Conservation (phyloP, 2,113 vertebrate genomes). For the Prochilodus magdalenae region DNA sequence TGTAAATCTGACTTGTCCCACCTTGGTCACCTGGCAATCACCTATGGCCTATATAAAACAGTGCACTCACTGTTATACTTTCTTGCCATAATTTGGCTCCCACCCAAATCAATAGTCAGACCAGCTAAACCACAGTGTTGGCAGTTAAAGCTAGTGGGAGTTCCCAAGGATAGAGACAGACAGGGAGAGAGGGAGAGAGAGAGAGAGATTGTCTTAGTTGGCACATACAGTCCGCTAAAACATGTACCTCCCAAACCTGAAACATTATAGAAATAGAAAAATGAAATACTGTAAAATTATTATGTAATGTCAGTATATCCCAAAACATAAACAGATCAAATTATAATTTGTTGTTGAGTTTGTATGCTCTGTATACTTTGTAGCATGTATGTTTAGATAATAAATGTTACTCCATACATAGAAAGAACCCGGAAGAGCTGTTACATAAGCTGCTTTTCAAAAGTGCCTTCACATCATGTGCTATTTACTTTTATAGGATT, state of each 20-base stretch:
- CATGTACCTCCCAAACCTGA: not conserved
- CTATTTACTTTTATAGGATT: constrained; percentile 9
- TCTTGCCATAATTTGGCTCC: constrained; percentile 53
- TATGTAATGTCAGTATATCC: no score
- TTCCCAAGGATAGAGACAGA: constrained; percentile 45
- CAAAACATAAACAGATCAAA: no score
- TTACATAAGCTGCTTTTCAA: not conserved
- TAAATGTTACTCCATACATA: not conserved
- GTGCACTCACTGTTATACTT: constrained; percentile 14
- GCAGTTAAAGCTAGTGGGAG: constrained; percentile 52
- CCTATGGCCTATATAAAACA: constrained; percentile 10
- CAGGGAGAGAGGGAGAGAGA: constrained; percentile 8
- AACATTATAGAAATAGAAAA: not conserved
- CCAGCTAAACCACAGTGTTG: constrained; percentile 67
- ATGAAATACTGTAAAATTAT: no score
- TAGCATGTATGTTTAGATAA: constrained; percentile 9
- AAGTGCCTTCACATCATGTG: not conserved
- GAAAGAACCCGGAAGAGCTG: not conserved
- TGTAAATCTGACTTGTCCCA: not conserved
- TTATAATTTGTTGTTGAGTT: no score
- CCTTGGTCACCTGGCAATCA: constrained; percentile 29
- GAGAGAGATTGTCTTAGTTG: constrained; percentile 31
- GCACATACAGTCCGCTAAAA: constrained; percentile 16
- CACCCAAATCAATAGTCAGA: constrained; percentile 60
- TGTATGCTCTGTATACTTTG: not conserved